Evolutionary conservation across 2,888 invertebrate genomes (phyloP), one percentile per base, ranked within the genome.

Genomic region (Thera obeliscata): DNA sequence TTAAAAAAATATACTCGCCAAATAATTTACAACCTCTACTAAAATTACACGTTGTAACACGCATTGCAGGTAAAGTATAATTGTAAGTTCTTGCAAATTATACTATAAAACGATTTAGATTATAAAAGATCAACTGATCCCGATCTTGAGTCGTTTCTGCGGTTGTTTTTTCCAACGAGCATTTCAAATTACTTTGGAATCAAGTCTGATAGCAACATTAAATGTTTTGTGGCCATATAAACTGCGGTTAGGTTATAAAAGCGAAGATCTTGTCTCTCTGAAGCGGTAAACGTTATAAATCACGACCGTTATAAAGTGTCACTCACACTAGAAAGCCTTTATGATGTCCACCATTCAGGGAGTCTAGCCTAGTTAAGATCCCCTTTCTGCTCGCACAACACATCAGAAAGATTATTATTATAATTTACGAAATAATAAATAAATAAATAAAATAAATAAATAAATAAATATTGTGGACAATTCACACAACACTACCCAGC

Each of bases 221-320:
- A 72, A 66, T 73, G 76, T 80, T 81, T 79, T 81, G 80, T 77
- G 78, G 80, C 22, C 9, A 33, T 9, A 52, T 52, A 33, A 52
- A 52, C 52, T 52, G 52, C 52, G 9, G 33, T 33, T 2, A 52
- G 52, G 33, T 22, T 50, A 22, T 50, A 50, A 50, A 50, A 50
- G 22, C 8, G 11, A 50, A 22, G 50, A 50, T 22, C 8, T 8
- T 2, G 22, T 22, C 7, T 50, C 7, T 33, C 9, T 46, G 43
- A 50, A 50, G 50, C 22, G 50, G 33, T 33, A 8, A 50, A 50
- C 50, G 22, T 22, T 33, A 33, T 33, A 50, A 7, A 22, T 2
- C 22, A 22, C 50, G 50, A 50, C 22, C 50, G 50, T 22, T 33
- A 50, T 6, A 50, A 2, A 22, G 22, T 33, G 8, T 8, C 22